Evolutionary conservation across 37 sponge, comb jelly and placozoan species (phyloP).

Genomic region (Beroe forskalii): DNA sequence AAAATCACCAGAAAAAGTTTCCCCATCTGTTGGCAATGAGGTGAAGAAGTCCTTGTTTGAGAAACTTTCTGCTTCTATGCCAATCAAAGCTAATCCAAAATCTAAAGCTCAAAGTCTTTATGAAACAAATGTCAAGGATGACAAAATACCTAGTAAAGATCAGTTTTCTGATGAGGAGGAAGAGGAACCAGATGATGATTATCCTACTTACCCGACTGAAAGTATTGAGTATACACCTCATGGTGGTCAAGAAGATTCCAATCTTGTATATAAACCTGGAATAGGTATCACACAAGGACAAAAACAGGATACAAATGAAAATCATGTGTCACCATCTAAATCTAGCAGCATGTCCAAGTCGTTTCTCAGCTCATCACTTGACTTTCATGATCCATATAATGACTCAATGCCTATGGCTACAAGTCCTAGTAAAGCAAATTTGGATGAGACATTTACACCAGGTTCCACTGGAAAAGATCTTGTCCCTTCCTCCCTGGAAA

Average conservation of each 20-base stretch:
- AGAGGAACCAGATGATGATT: neutral
- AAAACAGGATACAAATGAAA: neutral
- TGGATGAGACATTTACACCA: neutral
- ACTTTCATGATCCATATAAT: slow-evolving; percentile 49
- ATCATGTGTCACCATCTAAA: neutral
- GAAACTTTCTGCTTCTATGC: neutral
- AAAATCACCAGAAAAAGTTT: neutral
- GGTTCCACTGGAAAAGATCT: neutral
- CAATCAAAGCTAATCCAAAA: neutral
- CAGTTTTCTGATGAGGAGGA: neutral
- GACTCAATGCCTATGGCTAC: slow-evolving; percentile 2
- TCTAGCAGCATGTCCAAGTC: neutral
- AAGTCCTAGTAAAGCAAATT: slow-evolving; percentile 20
- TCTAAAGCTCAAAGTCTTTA: neutral
- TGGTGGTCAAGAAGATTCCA: neutral
- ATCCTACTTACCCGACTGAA: neutral
- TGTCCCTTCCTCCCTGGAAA: neutral
- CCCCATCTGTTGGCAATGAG: neutral
- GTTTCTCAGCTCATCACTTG: neutral
- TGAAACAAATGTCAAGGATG: neutral
- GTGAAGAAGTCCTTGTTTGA: slow-evolving; percentile 3
- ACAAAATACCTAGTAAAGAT: neutral
- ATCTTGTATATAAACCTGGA: slow-evolving; percentile 33
- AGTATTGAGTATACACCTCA: neutral
- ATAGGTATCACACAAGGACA: neutral